Conservation (phyloP, 2,888 invertebrate genomes). For the Blera fallax region DNA sequence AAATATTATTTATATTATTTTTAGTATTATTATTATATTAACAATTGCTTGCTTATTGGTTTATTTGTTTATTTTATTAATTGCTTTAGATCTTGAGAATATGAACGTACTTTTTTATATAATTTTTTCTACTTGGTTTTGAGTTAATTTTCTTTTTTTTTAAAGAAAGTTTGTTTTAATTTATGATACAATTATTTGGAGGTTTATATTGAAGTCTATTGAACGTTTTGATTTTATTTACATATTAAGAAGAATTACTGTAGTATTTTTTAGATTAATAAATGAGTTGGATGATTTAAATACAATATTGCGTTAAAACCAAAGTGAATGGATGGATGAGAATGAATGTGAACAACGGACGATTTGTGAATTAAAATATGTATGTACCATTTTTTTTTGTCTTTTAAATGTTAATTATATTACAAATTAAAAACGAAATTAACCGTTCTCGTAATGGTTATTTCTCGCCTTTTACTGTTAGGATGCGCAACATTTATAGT, state of each 20-base stretch:
- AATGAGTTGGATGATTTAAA: neutral
- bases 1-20: slow-evolving; percentile 55
- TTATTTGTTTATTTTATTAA: slow-evolving; percentile 23
- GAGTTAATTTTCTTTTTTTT: slow-evolving; percentile 7
- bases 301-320: neutral
- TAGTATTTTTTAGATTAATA: neutral
- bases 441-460: too few species aligned
- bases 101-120: neutral
- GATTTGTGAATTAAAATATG: neutral
- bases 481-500: too few species aligned
- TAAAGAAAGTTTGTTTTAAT: neutral
- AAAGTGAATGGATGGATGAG: neutral
- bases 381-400: neutral
- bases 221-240: slow-evolving; percentile 19
- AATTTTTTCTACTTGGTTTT: slow-evolving; percentile 21
- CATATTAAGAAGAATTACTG: neutral
- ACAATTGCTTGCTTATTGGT: slow-evolving; percentile 18
- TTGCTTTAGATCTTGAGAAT: slow-evolving; percentile 23
- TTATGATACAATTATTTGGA: slow-evolving; percentile 16
- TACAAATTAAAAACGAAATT: too few species aligned
- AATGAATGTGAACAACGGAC: neutral
- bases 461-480: too few species aligned
- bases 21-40: slow-evolving; percentile 21
- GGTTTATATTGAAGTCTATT: slow-evolving; percentile 6
- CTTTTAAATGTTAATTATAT: too few species aligned